These are phyloP conservation scores for Andrena chrysosceles DNA, from an alignment of 2,888 invertebrate genomes.

Conservation along the genomic window DNA sequence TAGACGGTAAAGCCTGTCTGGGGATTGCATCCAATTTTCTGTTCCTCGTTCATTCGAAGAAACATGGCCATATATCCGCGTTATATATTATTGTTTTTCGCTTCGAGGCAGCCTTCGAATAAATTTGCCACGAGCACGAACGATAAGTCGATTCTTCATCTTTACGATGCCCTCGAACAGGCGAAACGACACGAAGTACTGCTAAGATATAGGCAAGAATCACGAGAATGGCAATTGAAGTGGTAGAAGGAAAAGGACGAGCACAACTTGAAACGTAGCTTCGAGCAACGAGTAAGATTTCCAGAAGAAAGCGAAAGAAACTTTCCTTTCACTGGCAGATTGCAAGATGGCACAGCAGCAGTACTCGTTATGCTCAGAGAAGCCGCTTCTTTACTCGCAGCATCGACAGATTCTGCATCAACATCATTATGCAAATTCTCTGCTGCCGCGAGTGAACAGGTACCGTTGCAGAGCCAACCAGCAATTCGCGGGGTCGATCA, in stretches of 20 bases:
- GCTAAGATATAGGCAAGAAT: background rate
- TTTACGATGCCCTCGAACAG: background rate
- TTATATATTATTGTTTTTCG: background rate
- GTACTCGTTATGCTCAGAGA: background rate
- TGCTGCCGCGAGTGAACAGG: background rate
- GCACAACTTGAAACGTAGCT: background rate
- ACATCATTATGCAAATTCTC: background rate
- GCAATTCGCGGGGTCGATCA: background rate
- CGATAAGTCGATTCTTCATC: background rate
- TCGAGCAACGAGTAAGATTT: background rate
- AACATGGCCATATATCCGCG: background rate
- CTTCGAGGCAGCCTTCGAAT: background rate
- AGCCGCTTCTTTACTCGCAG: too few relatives aligned
- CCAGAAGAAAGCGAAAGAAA: background rate
- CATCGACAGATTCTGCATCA: background rate
- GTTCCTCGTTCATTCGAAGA: constrained; percentile 12
- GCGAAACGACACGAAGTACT: background rate
- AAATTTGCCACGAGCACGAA: constrained; percentile 1
- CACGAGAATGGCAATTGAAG: constrained; percentile 8
- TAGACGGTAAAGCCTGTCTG: constrained; percentile 30
- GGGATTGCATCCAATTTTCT: constrained; percentile 46
- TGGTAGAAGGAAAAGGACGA: background rate
- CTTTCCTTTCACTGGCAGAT: background rate
- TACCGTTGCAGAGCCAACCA: background rate
- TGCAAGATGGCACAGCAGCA: background rate